These are phyloP conservation scores for Nycteola revayana DNA, from an alignment of 2,888 invertebrate species.

Conservation along the genomic window DNA sequence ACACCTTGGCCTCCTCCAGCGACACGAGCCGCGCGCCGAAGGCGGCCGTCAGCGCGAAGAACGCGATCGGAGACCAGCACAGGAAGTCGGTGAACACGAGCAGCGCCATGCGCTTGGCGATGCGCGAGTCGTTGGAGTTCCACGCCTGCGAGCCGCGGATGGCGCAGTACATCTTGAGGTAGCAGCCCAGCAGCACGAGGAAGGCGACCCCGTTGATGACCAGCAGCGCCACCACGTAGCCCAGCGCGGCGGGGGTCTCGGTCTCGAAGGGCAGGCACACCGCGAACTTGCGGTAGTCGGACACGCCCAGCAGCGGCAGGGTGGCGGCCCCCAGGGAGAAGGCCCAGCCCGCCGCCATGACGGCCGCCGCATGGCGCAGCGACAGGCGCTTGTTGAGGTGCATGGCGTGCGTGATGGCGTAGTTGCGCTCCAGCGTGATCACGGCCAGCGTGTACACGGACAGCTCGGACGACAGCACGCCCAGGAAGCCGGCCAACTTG, in stretches of 20 bases:
- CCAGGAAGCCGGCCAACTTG: constrained; percentile 96
- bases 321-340: constrained; percentile 93
- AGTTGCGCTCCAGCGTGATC: constrained; percentile 97
- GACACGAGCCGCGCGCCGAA: constrained; percentile 95
- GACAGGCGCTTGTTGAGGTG: constrained; percentile 97
- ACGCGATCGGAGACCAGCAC: constrained; percentile 99
- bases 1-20: constrained; percentile 97
- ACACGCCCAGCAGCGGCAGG: constrained; percentile 94
- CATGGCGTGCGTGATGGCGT: constrained; percentile 99
- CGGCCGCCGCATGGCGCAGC: constrained; percentile 93
- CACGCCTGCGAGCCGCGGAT: constrained; percentile 98
- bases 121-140: constrained; percentile 98
- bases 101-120: constrained; percentile 97
- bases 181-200: constrained; percentile 96
- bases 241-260: constrained; percentile 87
- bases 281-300: constrained; percentile 97
- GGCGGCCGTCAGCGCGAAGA: constrained; percentile 96
- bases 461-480: constrained; percentile 95
- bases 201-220: constrained; percentile 96
- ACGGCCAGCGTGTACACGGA: constrained; percentile 98
- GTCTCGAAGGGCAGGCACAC: constrained; percentile 98
- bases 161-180: constrained; percentile 98
- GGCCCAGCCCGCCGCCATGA: constrained; percentile 96
- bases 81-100: constrained; percentile 98
- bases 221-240: constrained; percentile 95